These are phyloP conservation scores for Petrophora chlorosata DNA, from an alignment of 2,888 invertebrate genomes.

Conservation along the genomic window DNA sequence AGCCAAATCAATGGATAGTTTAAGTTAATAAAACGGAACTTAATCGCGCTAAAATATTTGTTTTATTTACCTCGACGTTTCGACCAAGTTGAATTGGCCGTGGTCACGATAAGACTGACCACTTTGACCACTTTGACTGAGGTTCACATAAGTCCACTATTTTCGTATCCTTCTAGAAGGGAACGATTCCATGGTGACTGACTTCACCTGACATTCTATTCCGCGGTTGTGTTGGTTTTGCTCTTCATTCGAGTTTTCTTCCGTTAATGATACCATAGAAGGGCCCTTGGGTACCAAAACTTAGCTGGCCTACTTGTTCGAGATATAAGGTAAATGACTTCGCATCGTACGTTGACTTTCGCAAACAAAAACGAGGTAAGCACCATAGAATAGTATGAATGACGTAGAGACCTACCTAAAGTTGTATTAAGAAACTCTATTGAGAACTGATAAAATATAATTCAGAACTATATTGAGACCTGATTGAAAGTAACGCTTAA, in stretches of 20 bases:
- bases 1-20: too few relatives aligned
- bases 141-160: not conserved
- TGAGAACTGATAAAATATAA: too few relatives aligned
- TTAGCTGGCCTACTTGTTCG: conserved; percentile 38
- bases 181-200: conserved; percentile 23
- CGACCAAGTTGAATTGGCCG: too few relatives aligned
- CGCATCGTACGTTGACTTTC: conserved; percentile 37
- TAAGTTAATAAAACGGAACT: too few relatives aligned
- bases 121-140: too few relatives aligned
- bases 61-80: too few relatives aligned
- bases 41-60: too few relatives aligned
- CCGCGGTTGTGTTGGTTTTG: conserved; percentile 29
- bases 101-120: too few relatives aligned
- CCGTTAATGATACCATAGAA: conserved; percentile 30
- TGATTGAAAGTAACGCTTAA: too few relatives aligned
- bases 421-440: too few relatives aligned
- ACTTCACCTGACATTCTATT: conserved; percentile 24
- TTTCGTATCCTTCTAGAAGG: not conserved
- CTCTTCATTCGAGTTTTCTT: conserved; percentile 25
- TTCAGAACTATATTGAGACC: too few relatives aligned
- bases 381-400: not conserved
- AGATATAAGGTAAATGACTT: conserved; percentile 40
- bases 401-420: too few relatives aligned
- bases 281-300: conserved; percentile 35
- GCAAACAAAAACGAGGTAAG: conserved; percentile 11